phyloP scores from a whole-genome alignment of 2,888 invertebrate genomes.

The Lepidonotus clava region DNA sequence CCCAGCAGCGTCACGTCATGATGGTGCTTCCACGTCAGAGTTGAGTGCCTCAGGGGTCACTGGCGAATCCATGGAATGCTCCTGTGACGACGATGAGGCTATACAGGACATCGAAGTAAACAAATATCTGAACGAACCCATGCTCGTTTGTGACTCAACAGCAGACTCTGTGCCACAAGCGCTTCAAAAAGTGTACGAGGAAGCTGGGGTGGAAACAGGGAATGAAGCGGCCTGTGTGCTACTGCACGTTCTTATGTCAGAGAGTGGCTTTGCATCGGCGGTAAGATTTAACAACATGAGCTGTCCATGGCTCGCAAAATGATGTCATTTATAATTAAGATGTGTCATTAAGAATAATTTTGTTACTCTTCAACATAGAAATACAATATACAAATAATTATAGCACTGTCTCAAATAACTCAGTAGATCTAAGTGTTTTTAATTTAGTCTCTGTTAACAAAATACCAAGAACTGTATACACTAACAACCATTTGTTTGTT shows the following conservation, averaged over 20 bases:
- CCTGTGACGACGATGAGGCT: constrained; percentile 38
- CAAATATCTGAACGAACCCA: constrained; percentile 68
- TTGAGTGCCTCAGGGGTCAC: too few species aligned
- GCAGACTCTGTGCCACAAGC: constrained; percentile 65
- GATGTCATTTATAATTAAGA: too few species aligned
- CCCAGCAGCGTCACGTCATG: background rate
- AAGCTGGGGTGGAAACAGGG: constrained; percentile 55
- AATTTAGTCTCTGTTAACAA: too few species aligned
- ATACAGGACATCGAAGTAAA: constrained; percentile 63
- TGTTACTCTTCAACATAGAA: too few species aligned
- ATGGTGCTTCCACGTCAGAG: background rate
- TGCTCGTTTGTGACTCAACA: constrained; percentile 67
- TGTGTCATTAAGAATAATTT: too few species aligned
- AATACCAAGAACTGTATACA: too few species aligned
- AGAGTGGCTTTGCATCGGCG: constrained; percentile 66
- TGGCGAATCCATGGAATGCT: background rate
- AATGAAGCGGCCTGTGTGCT: constrained; percentile 67
- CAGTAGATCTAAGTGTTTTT: too few species aligned
- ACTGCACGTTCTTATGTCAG: constrained; percentile 71
- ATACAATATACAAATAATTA: too few species aligned
- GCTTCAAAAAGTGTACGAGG: constrained; percentile 64
- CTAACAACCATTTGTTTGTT: too few species aligned
- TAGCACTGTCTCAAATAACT: too few species aligned
- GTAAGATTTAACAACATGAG: too few species aligned
- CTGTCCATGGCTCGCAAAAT: too few species aligned